phyloP scores from a whole-genome alignment of 2,113 vertebrate species.

The zebrafish (Danio rerio) region GRCz12tu NC_133179.1:20131501-20132000 shows the following conservation, averaged over 20 bases:
- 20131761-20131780: conserved; percentile 85
- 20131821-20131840: conserved; percentile 75
- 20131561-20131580: conserved; percentile 74
- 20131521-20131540: conserved; percentile 72
- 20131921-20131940: conserved; percentile 92
- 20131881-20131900: conserved; percentile 83
- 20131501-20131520: conserved; percentile 75
- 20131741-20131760: conserved; percentile 74
- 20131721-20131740: conserved; percentile 74
- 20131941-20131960: conserved; percentile 87
- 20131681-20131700: conserved; percentile 73
- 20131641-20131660: conserved; percentile 74
- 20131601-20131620: conserved; percentile 73
- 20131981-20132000: conserved; percentile 91
- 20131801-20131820: conserved; percentile 76
- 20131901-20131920: conserved; percentile 94
- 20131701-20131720: conserved; percentile 74
- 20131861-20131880: conserved; percentile 79
- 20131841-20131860: conserved; percentile 72
- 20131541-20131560: conserved; percentile 76
- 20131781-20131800: conserved; percentile 72
- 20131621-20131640: conserved; percentile 73
- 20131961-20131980: conserved; percentile 86
- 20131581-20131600: conserved; percentile 72
- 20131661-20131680: conserved; percentile 69